Percentiles rank a stretch among this genome's conserved stretches.
phyloP scores from a whole-genome alignment of 23 tunicate species.

The Styela clava region DNA sequence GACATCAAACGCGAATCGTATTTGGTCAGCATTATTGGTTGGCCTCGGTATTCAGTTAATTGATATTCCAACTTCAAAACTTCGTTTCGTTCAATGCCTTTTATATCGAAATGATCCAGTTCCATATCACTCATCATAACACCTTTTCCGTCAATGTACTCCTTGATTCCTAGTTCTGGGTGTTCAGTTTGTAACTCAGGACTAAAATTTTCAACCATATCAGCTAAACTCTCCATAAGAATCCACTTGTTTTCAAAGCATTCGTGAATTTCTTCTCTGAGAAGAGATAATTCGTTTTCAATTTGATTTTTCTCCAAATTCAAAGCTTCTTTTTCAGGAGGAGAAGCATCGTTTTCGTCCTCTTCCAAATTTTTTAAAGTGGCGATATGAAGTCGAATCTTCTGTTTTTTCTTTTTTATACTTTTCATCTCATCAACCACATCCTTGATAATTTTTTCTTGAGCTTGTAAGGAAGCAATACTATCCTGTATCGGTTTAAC shows the following conservation, averaged over 20 bases:
- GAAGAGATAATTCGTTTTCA: background rate
- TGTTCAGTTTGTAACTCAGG: constrained; percentile 8
- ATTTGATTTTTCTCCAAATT: background rate
- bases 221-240: background rate
- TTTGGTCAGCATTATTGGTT: constrained; percentile 14
- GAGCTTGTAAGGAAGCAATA: background rate
- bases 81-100: background rate
- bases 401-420: background rate
- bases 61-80: background rate
- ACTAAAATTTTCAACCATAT: constrained; percentile 15
- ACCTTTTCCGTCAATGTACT: constrained; percentile 9
- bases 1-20: background rate
- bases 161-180: constrained; percentile 1
- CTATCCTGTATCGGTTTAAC: background rate
- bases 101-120: constrained; percentile 19
- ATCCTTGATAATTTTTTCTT: background rate
- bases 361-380: constrained; percentile 13
- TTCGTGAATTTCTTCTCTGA: background rate
- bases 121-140: constrained; percentile 25
- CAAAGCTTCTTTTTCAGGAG: constrained; percentile 4
- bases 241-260: constrained; percentile 18
- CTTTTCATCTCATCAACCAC: background rate
- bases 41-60: constrained; percentile 5
- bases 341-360: constrained; percentile 1
- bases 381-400: background rate